These are phyloP conservation scores for Chymomyza caudatula DNA, from an alignment of 2,888 invertebrate genomes.

Conservation along the genomic window DNA sequence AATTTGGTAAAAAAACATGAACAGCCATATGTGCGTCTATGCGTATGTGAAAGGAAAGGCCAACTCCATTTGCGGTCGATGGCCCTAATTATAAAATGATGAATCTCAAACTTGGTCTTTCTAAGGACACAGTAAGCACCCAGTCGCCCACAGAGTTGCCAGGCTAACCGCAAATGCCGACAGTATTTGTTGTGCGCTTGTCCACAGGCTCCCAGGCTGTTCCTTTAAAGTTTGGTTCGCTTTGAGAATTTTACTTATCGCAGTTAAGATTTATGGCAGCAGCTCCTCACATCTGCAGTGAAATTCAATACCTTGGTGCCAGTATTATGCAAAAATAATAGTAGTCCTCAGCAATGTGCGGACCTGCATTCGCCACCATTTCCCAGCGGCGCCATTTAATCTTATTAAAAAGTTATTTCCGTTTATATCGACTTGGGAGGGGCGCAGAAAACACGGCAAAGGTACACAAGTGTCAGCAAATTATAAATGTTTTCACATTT, in stretches of 20 bases:
- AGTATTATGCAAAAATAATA: background rate
- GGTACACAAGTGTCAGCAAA: slow-evolving; percentile 37
- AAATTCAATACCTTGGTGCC: background rate
- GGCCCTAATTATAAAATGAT: slow-evolving; percentile 72
- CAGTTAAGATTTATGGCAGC: background rate
- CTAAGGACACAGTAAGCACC: background rate
- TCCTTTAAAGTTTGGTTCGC: background rate
- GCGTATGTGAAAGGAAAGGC: slow-evolving; percentile 40
- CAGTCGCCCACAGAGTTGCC: background rate
- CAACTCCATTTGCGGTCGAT: slow-evolving; percentile 6
- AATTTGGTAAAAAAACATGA: slow-evolving; percentile 56
- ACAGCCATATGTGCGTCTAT: slow-evolving; percentile 39
- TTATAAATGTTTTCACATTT: slow-evolving; percentile 57
- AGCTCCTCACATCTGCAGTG: background rate
- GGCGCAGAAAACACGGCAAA: background rate
- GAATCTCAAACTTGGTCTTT: slow-evolving; percentile 44
- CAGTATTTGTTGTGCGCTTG: slow-evolving; percentile 16
- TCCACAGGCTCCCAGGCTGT: background rate
- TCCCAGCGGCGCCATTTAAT: slow-evolving; percentile 69
- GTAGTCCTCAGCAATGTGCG: background rate
- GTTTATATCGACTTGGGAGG: slow-evolving; percentile 5
- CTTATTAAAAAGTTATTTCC: slow-evolving; percentile 65
- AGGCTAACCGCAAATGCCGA: slow-evolving; percentile 2
- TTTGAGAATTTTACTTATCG: background rate
- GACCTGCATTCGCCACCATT: background rate